Evolutionary conservation across 2,797 vertebrate genomes (phyloP), one percentile per base, ranked within the genome.

Genomic region (Gallirallus australis): DNA sequence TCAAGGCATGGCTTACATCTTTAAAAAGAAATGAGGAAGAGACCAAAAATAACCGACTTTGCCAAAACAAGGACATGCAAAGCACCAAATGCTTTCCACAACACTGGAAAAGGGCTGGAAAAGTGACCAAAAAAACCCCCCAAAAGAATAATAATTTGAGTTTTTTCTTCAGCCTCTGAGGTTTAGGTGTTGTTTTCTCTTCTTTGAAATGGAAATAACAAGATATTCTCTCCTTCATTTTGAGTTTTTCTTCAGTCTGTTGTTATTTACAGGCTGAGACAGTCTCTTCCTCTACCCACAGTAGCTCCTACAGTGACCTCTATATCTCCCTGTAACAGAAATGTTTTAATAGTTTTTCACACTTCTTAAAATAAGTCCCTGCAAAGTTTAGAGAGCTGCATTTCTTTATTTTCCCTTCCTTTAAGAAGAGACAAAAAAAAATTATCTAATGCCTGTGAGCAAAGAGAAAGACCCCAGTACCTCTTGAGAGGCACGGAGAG

Each of bases 181-280:
- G 4, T 94, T 80, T 88, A 21, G 11, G 30, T 80, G 87, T 83
- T 45, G 9, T 69, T 79, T 56, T 89, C 33, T 54, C 12, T 27
- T 82, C 50, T 92, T 72, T 80, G 65, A 94, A 92, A 75, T 64
- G 33, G 50, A 89, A 81, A 54, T 81, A 92, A 35, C 27, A 63
- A 56, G 24, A 23, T 80, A 80, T 93, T 94, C 25, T 83, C 27
- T 28, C 12, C 40, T 84, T 90, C 21, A 20, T 48, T 85, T 65
- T 13, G 54, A 71, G 40, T 66, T 52, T 21, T 72, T 90, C 27
- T 93, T 93, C 72, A 82, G 52, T 21, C 54, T 63, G 54, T 59
- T 79, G 24, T 54, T 76, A 42, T 18, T 68, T 39, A 39, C 25
- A 66, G 75, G 15, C 73, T 57, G 52, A 89, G 53, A 39, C 24